These are phyloP conservation scores for Diplosoma virens DNA, from an alignment of 23 tunicate genomes.

Conservation along the genomic window DNA sequence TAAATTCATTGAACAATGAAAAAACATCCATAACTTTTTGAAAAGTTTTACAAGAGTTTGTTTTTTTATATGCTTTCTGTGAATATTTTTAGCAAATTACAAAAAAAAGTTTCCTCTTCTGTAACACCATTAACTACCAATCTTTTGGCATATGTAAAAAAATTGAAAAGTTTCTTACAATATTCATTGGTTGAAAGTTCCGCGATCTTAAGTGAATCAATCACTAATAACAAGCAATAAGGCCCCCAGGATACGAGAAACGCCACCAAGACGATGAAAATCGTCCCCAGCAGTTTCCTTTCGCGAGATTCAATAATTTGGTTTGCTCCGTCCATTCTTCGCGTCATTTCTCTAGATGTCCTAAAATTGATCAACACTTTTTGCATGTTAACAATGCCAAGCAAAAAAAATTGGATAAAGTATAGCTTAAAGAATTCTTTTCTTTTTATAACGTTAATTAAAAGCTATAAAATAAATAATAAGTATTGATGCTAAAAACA, in stretches of 20 bases:
- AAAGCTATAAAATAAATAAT: no score
- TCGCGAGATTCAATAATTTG: slow-evolving; percentile 18
- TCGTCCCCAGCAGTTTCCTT: slow-evolving; percentile 27
- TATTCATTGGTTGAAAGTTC: not conserved
- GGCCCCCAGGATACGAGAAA: slow-evolving; percentile 52
- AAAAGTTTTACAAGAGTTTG: no score
- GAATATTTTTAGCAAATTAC: no score
- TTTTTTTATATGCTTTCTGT: no score
- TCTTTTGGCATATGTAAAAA: no score
- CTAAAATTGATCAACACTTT: slow-evolving; percentile 16
- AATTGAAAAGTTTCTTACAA: slow-evolving; percentile 3
- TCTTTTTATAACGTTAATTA: no score
- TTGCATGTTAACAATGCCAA: no score
- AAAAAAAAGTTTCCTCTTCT: no score
- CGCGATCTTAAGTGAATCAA: slow-evolving; percentile 5
- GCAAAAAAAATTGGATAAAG: no score
- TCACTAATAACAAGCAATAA: slow-evolving; percentile 14
- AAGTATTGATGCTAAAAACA: not conserved
- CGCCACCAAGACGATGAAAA: slow-evolving; percentile 34
- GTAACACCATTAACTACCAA: no score
- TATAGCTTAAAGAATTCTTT: no score
- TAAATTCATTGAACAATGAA: not conserved
- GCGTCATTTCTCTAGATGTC: slow-evolving; percentile 9
- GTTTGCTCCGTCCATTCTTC: not conserved
- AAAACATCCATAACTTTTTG: no score